Evolutionary conservation across 1,140 invertebrate genomes (phyloP), one percentile per base, ranked within the genome.

Genomic region (Ips typographus): DNA sequence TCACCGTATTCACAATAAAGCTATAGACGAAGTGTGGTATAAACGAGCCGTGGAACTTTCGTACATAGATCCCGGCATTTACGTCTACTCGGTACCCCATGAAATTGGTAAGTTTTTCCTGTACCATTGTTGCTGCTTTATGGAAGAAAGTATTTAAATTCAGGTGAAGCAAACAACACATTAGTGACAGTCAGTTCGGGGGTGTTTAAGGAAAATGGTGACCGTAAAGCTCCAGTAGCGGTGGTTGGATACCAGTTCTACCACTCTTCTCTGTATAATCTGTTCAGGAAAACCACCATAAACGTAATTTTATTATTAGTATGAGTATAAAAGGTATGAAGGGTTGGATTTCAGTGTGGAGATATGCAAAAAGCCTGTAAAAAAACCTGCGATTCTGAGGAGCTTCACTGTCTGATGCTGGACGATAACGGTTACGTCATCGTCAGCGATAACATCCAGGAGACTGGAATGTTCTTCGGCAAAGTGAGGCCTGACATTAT

Each of bases 1-100:
- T 76, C 90, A 92, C 40, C 88, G 93, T 68, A 80, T 86, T 52
- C 88, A 92, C 79, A 90, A 88, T 3, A 83, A 87, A 59, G 91
- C 95, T 1, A 95, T 94, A 51, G 94, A 98, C 78, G 94, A 97
- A 79, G 85, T 94, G 4, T 98, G 94, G 92, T 98, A 98, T 79
- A 89, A 90, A 72, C 84, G 95, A 56, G 95, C 95, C 1, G 94
- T 98, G 0, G 94, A 97, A 73, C 92, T 95, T 71, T 88, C 94
- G 80, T 90, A 89, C 75, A 82, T 92, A 40, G 87, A 93, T 59
- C 86, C 88, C 0, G 87, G 91, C 2, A 93, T 91, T 72, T 96
- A 94, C 78, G 92, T 96, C 0, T 96, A 93, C 78, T 92, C 92
- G 1, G 89, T 94, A 40, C 92, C 92, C n/a, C 89, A 91, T 76